phyloP scores from a whole-genome alignment of 2,888 invertebrate genomes.

The Papilio gigon region DNA sequence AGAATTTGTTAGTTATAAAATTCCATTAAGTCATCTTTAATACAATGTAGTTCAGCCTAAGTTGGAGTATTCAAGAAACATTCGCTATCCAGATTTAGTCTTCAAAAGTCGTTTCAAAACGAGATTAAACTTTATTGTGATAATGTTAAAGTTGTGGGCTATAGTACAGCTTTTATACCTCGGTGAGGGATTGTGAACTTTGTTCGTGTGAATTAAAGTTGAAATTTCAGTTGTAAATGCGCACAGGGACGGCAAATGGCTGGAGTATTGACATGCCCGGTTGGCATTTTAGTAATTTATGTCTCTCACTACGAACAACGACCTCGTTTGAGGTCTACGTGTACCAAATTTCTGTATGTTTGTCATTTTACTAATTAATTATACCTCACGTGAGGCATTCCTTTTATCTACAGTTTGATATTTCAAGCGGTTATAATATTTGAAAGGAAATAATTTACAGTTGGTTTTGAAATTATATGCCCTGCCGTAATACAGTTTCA shows the following conservation, averaged over 20 bases:
- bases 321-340: conserved; percentile 53
- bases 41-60: conserved; percentile 48
- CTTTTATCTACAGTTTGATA: conserved; percentile 4
- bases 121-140: conserved; percentile 46
- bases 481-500: too few species aligned
- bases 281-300: conserved; percentile 62
- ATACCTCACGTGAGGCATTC: not conserved
- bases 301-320: conserved; percentile 52
- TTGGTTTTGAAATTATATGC: not conserved
- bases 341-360: conserved; percentile 41
- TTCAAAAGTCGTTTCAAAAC: conserved; percentile 42
- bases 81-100: conserved; percentile 54
- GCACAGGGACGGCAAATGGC: conserved; percentile 49
- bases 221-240: conserved; percentile 50
- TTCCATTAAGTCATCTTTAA: conserved; percentile 46
- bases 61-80: conserved; percentile 53
- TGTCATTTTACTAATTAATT: conserved; percentile 24
- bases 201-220: conserved; percentile 50
- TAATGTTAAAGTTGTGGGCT: conserved; percentile 42
- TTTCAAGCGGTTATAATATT: not conserved
- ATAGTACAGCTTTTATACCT: conserved; percentile 9
- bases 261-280: conserved; percentile 57
- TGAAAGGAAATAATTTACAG: not conserved
- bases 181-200: conserved; percentile 51
- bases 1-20: conserved; percentile 42